Evolutionary conservation across 2,888 invertebrate genomes (phyloP).

Genomic region (Ischnura elegans): DNA sequence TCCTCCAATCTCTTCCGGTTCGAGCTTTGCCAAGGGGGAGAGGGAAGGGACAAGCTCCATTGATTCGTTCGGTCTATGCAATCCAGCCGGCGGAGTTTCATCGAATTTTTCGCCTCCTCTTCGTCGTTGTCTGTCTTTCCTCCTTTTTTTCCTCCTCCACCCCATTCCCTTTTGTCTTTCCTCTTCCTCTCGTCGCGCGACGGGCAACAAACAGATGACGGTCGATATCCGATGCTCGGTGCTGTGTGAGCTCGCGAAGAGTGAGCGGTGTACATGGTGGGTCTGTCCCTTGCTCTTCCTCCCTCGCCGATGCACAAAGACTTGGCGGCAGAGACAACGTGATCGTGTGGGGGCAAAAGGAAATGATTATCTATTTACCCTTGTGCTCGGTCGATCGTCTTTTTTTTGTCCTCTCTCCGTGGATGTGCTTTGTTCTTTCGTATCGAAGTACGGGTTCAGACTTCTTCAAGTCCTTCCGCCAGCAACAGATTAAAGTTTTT

Average conservation of each 20-base stretch:
- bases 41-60: neutral
- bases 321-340: neutral
- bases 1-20: constrained; percentile 15
- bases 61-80: constrained; percentile 11
- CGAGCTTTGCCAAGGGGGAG: too few relatives aligned
- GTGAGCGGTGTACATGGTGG: neutral
- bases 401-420: neutral
- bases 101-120: neutral
- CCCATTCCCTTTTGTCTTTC: too few relatives aligned
- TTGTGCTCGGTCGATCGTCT: neutral
- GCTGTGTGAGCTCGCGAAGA: neutral
- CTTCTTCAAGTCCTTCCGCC: neutral
- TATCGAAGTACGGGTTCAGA: neutral
- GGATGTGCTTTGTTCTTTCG: neutral
- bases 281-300: neutral
- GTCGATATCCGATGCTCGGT: constrained; percentile 35
- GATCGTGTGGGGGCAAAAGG: neutral
- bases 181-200: neutral
- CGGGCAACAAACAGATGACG: constrained; percentile 33
- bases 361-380: neutral
- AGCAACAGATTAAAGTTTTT: neutral
- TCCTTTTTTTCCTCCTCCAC: neutral
- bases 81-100: neutral
- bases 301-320: neutral
- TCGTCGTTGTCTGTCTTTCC: too few relatives aligned